Percentiles rank a stretch among this genome's conserved stretches.
Conservation (phyloP, 2,113 vertebrate genomes). For the Pachyramphus minor region DNA sequence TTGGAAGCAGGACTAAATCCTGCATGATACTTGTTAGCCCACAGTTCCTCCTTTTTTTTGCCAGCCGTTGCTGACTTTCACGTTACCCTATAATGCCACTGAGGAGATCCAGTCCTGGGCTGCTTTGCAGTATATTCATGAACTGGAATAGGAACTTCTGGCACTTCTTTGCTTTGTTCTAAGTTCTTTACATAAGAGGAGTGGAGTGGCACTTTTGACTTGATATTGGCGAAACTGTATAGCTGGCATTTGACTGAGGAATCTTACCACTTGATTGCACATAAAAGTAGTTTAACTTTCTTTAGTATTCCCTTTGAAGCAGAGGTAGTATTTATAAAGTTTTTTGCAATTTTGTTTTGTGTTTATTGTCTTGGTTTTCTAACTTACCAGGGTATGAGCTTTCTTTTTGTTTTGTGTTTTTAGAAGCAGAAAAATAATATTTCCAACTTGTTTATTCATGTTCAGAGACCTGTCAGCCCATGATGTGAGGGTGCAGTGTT, state of each 20-base stretch:
- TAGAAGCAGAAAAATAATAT: neutral
- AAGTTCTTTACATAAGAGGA: neutral
- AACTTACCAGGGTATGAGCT: neutral
- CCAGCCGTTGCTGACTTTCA: neutral
- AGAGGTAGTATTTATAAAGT: neutral
- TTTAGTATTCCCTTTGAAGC: neutral
- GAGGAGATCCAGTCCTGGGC: fast-evolving
- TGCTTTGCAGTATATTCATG: neutral
- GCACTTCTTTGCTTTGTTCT: neutral
- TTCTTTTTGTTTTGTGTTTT: neutral
- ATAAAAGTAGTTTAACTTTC: neutral
- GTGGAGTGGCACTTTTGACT: neutral
- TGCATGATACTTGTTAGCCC: neutral
- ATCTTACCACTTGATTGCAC: neutral
- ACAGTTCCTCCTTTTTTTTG: neutral
- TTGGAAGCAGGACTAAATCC: neutral
- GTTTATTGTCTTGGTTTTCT: neutral
- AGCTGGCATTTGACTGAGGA: neutral
- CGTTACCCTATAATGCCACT: neutral
- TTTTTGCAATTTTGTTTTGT: neutral
- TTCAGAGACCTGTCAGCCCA: neutral
- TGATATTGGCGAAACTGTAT: neutral
- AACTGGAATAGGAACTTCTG: neutral
- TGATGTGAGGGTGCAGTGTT: neutral
- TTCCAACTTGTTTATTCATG: neutral